phyloP scores from a whole-genome alignment of 2,888 invertebrate species.

The Anagyrus pseudococci region DNA sequence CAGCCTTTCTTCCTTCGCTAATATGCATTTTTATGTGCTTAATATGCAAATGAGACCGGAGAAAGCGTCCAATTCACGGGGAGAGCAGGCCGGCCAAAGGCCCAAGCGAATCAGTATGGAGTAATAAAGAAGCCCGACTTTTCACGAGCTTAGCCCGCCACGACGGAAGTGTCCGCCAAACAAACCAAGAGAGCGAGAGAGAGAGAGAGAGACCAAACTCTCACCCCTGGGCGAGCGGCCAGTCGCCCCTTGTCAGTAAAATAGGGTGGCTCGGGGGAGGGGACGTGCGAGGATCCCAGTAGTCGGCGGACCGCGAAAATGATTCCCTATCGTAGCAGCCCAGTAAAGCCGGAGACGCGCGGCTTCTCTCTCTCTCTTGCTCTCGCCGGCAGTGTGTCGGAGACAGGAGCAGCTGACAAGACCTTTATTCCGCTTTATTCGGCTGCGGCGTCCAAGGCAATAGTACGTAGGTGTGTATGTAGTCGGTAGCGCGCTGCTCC shows the following conservation, averaged over 20 bases:
- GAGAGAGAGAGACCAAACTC: constrained; percentile 10
- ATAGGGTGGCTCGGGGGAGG: no score
- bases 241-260: background rate
- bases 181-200: no score
- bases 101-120: constrained; percentile 22
- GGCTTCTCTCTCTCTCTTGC: no score
- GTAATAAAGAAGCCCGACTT: constrained; percentile 34
- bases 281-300: no score
- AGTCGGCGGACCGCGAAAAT: constrained; percentile 37
- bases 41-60: constrained; percentile 37
- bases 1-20: constrained; percentile 37
- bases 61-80: constrained; percentile 27
- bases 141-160: constrained; percentile 27
- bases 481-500: no score
- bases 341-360: no score
- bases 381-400: no score
- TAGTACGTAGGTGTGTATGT: no score
- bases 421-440: constrained; percentile 20
- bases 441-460: constrained; percentile 19
- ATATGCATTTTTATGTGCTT: constrained; percentile 40
- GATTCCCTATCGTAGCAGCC: no score
- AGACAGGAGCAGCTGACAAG: no score
- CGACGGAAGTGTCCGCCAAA: constrained; percentile 33
- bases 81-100: constrained; percentile 24
- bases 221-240: background rate